Evolutionary conservation across 2,797 vertebrate species (phyloP), one percentile per base, ranked within the genome.

Genomic region (Danio choprae): DNA sequence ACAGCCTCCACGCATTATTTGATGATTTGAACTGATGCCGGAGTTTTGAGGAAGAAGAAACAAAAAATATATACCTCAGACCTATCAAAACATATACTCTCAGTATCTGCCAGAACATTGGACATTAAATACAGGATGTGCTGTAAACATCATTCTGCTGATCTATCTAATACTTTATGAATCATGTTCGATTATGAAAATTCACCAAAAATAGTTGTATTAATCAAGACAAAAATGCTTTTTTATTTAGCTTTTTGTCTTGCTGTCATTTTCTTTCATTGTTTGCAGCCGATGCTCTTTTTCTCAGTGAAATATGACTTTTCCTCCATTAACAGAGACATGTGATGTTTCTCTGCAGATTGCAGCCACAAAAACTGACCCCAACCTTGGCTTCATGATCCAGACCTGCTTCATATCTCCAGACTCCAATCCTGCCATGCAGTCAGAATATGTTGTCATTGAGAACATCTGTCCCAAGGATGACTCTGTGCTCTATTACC

Each of bases 381-480:
- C 92, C 12, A 94, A 95, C 16, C 84, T 97, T 84, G 94, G 96
- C 18, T 97, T 99, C 87, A 94, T 94, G 89, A 96, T 99, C 87
- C 90, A 95, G 79, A 95, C 95, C 0, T 99, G 98, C 90, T 95
- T 95, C 85, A 93, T 99, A 86, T 97, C 97, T 63, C 89, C 94
- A 0, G 84, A 93, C 87, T 94, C 95, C n/a, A 93, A 95, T 87
- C 91, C 95, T 63, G 90, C 86, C 38, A 83, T 87, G 44, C 13
- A 79, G 82, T 95, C 95, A 1, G 89, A 94, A 56, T 98, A 97
- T 81, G 90, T 89, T 5, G 94, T 99, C 85, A 98, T 99, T 71
- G 94, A 97, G 92, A 98, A 96, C n/a, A 93, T 98, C 85, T 99
- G 98, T 88, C 96, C 96, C 6, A 95, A 87, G 15, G 97, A 99